phyloP scores from a whole-genome alignment of 2,797 vertebrate species.

The Dendrocincla fuliginosa region DNA sequence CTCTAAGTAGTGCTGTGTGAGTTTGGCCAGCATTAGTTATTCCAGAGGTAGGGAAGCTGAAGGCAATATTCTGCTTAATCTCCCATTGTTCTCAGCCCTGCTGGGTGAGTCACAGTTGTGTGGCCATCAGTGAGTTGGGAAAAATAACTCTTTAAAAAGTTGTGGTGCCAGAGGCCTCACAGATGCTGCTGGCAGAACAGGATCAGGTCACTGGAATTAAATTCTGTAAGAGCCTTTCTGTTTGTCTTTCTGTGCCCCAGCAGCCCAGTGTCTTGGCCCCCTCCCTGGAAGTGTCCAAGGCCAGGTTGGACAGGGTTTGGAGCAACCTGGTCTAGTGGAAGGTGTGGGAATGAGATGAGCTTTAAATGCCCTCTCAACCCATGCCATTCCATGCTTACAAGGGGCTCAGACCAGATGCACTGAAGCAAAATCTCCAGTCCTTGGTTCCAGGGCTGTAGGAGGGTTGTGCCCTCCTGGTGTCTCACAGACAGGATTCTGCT shows the following conservation, averaged over 20 bases:
- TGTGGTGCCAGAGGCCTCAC: not conserved
- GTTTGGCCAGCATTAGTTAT: not conserved
- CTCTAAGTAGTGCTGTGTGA: not conserved
- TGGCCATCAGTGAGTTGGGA: not conserved
- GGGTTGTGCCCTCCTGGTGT: not conserved
- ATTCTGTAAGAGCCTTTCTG: not conserved
- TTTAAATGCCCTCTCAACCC: not conserved
- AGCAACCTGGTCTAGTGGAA: not conserved
- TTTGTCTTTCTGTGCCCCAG: not conserved
- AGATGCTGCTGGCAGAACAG: not conserved
- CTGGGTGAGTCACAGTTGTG: not conserved
- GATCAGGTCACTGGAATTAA: not conserved
- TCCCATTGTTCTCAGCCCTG: not conserved
- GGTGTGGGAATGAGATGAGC: not conserved
- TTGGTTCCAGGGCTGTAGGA: not conserved
- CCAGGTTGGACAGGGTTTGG: not conserved
- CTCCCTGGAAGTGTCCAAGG: not conserved
- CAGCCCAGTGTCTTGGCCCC: not conserved
- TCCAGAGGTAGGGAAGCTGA: not conserved
- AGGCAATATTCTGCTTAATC: not conserved
- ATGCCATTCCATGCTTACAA: not conserved
- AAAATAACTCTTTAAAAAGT: not conserved
- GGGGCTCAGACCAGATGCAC: not conserved
- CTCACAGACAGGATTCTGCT: not conserved
- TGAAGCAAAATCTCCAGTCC: not conserved